A percentile compares a stretch with the other conserved stretches of the same genome.
Conservation (phyloP, 2,797 vertebrate species). For the Pipistrellus nathusii region DNA sequence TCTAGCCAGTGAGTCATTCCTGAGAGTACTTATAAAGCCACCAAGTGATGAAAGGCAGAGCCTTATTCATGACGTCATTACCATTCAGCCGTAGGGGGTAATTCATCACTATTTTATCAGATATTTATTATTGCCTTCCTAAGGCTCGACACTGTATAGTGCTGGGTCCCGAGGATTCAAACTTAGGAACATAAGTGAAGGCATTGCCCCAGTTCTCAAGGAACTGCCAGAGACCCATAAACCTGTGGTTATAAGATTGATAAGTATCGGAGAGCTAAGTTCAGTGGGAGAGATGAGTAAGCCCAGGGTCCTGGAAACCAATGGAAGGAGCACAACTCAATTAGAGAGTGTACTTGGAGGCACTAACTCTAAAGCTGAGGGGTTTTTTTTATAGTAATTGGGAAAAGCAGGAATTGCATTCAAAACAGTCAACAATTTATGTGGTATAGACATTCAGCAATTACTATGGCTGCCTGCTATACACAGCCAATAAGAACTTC, state of each 20-base stretch:
- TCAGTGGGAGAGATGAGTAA: neutral
- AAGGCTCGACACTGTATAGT: neutral
- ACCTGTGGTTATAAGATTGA: neutral
- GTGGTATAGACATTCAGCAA: neutral
- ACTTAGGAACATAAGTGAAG: neutral
- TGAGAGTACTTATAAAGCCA: neutral
- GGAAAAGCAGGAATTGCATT: neutral
- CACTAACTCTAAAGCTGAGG: neutral
- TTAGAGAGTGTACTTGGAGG: neutral
- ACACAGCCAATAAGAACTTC: neutral
- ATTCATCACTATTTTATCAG: constrained; percentile 10
- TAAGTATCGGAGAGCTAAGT: neutral
- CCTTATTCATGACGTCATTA: neutral
- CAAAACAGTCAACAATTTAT: neutral
- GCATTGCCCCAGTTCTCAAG: neutral
- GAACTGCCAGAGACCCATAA: neutral
- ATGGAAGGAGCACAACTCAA: neutral
- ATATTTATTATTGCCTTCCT: constrained; percentile 1
- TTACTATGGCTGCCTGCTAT: neutral
- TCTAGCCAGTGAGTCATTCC: neutral
- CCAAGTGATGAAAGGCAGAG: neutral
- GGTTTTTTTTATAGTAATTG: neutral
- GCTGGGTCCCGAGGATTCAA: neutral
- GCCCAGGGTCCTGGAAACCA: neutral
- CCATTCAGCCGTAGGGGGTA: neutral